Conservation (phyloP, 2,113 vertebrate species). For the Apistogramma diplotaenia region DNA sequence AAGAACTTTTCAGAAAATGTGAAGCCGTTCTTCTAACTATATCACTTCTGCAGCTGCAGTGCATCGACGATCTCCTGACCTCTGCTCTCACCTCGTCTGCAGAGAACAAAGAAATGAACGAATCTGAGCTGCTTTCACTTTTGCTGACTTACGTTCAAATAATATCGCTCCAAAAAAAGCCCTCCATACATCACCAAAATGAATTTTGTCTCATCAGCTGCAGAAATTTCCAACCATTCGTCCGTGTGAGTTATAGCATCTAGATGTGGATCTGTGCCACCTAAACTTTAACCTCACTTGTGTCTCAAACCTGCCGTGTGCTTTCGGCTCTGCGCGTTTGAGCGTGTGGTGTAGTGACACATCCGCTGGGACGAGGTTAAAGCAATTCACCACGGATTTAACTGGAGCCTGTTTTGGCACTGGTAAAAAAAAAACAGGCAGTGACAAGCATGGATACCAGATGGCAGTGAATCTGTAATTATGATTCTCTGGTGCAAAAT, state of each 20-base stretch:
- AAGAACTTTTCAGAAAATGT: not conserved
- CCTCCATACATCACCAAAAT: conserved; percentile 57
- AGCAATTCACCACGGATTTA: conserved; percentile 39
- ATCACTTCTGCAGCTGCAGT: not conserved
- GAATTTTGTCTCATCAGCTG: conserved; percentile 56
- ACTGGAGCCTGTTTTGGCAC: conserved; percentile 56
- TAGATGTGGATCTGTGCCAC: conserved; percentile 16
- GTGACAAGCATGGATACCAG: conserved; percentile 62
- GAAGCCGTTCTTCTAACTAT: not conserved
- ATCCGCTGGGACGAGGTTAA: conserved; percentile 58
- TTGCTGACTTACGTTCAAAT: conserved; percentile 58
- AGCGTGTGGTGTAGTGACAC: conserved; percentile 55
- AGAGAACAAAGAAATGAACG: conserved; percentile 12
- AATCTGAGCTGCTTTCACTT: conserved; percentile 32
- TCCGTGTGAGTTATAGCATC: conserved; percentile 56
- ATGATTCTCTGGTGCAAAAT: conserved; percentile 63
- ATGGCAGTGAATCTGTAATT: conserved; percentile 73
- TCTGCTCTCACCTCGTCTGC: not conserved
- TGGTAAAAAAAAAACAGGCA: conserved; percentile 54
- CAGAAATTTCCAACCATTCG: conserved; percentile 47
- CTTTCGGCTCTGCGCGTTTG: conserved; percentile 38
- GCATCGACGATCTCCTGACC: conserved; percentile 9
- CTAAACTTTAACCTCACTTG: conserved; percentile 43
- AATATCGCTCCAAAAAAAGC: conserved; percentile 11
- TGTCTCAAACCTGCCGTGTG: conserved; percentile 19